Percentiles rank a stretch among this genome's conserved stretches.
phyloP scores from a whole-genome alignment of 2,113 vertebrate species.

The Polypterus bichir region DNA sequence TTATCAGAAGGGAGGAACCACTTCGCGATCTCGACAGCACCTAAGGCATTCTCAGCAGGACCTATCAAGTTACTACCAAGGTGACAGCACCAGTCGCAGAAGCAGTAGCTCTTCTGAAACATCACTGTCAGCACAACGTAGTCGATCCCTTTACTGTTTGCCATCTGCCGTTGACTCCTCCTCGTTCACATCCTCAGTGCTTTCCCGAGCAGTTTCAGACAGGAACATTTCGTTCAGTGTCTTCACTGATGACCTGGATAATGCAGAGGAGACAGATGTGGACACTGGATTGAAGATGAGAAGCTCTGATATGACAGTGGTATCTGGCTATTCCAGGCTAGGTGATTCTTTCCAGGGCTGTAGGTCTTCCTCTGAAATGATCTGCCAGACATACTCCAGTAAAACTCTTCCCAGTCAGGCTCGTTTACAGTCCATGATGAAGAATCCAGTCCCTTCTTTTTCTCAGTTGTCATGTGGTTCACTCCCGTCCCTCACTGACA shows the following conservation, averaged over 20 bases:
- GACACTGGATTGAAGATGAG: conserved; percentile 70
- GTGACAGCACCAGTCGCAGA: conserved; percentile 24
- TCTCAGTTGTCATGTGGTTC: conserved; percentile 19
- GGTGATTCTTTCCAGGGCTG: conserved; percentile 34
- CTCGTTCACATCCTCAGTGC: conserved; percentile 37
- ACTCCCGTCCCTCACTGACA: conserved; percentile 25
- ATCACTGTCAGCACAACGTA: conserved; percentile 49
- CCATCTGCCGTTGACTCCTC: conserved; percentile 46
- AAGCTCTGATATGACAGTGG: conserved; percentile 68
- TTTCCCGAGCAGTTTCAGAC: conserved; percentile 28
- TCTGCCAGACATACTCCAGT: conserved; percentile 5
- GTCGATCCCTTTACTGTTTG: conserved; percentile 70
- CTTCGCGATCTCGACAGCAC: conserved; percentile 25
- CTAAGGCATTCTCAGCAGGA: conserved; percentile 36
- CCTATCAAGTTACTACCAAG: conserved; percentile 26
- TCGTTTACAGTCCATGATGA: conserved; percentile 33
- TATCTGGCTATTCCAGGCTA: conserved; percentile 68
- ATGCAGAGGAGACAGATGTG: conserved; percentile 80
- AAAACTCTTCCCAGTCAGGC: conserved; percentile 16
- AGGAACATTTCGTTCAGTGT: conserved; percentile 46
- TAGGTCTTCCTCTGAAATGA: conserved; percentile 20
- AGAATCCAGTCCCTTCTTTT: conserved; percentile 20
- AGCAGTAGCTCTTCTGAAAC: conserved; percentile 24
- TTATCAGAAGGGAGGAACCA: conserved; percentile 21
- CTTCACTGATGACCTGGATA: conserved; percentile 64